Evolutionary conservation across 2,797 vertebrate species (phyloP).

Genomic region (Phoebastria nigripes): DNA sequence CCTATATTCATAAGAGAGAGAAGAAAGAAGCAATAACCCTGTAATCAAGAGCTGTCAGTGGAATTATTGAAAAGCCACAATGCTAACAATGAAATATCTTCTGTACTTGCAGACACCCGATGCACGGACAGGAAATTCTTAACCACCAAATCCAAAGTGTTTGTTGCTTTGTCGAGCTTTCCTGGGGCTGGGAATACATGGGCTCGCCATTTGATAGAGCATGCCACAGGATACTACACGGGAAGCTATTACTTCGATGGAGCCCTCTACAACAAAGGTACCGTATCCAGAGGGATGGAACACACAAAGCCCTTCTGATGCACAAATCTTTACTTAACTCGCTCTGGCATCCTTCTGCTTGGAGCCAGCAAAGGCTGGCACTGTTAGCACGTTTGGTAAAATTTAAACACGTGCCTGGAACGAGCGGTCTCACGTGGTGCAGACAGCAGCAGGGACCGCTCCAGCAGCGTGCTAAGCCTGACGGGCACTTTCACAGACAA

Average conservation of each 20-base stretch:
- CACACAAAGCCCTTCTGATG: neutral
- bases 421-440: accelerated
- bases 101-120: slow-evolving; percentile 83
- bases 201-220: slow-evolving; percentile 94
- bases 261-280: slow-evolving; percentile 94
- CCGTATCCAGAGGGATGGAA: neutral
- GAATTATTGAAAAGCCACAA: neutral
- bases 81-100: slow-evolving; percentile 21
- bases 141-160: slow-evolving; percentile 85
- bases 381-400: accelerated
- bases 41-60: neutral
- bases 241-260: slow-evolving; percentile 98
- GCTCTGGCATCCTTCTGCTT: neutral
- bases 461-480: accelerated
- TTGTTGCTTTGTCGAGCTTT: slow-evolving; percentile 94
- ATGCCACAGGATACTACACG: slow-evolving; percentile 91
- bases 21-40: neutral
- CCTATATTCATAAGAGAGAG: neutral
- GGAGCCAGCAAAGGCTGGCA: neutral
- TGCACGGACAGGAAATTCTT: slow-evolving; percentile 93
- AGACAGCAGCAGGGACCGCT: neutral
- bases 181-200: slow-evolving; percentile 96
- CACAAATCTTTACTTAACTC: accelerated
- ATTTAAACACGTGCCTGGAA: accelerated
- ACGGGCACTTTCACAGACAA: neutral